Base-by-base conservation (phyloP, 2,888 invertebrate genomes). In the Drosophila affinis region DNA sequence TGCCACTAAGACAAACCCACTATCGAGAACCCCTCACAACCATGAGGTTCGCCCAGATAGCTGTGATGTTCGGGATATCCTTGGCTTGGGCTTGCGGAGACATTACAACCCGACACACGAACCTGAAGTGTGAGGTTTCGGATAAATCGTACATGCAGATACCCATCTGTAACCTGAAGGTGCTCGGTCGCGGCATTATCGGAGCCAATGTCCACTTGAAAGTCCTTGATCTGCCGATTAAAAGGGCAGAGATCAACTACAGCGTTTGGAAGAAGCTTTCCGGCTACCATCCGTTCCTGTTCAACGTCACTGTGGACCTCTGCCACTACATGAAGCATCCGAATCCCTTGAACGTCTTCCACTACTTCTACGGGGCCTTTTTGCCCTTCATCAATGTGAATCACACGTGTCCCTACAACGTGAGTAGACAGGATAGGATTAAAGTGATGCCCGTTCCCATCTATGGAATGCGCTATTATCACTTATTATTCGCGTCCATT, bases 211-310 rank as follows among this genome's bases (percentile, higher is more conserved):
- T 60, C 1, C 12, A 72, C 21, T 0, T 58, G 1, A 60, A 58
- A 14, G 0, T 56, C 1, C 3, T 21, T 0, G 27, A 60, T 5
- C 3, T 17, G 6, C 48, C 58, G 0, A 0, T 62, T 0, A n/a
- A 29, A 3, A 18, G 3, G 9, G 6, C 52, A 0, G 10, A 3
- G 0, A 0, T 73, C 3, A 64, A 65, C 14, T 60, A 14, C 0
- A 52, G 62, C 14, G 14, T 49, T 5, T 73, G 45, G 44, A 46
- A 47, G 0, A 76, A 67, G 18, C 17, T 56, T 1, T 77, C 53
- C 3, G 70, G 58, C 3, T 74, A 63, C 49, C 62, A 61, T 59
- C 77, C 73, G 0, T 76, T 67, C n/a, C 34, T 70, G 9, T 70
- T 61, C 3, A 76, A 76, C 10, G 12, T 44, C 0, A 52, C 60